Percentiles rank a stretch among this genome's conserved stretches.
These are phyloP conservation scores for Hermetia illucens DNA, from an alignment of 1,140 invertebrate genomes.

Conservation along the genomic window DNA sequence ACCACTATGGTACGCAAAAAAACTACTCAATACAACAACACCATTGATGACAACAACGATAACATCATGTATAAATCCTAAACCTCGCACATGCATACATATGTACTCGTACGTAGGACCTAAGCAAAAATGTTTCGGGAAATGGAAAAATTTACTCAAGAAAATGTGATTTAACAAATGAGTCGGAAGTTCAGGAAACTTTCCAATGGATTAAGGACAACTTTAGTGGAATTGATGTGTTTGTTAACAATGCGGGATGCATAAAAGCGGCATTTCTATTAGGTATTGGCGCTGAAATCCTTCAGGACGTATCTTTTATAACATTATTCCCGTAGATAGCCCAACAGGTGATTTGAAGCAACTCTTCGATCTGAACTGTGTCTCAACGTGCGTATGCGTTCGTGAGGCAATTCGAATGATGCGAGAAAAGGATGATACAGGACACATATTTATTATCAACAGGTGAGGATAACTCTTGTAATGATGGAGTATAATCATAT, in stretches of 20 bases:
- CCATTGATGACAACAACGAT: too few relatives aligned
- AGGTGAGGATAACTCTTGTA: constrained; percentile 16
- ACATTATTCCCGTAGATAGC: constrained; percentile 20
- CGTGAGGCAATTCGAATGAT: constrained; percentile 40
- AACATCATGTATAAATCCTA: too few relatives aligned
- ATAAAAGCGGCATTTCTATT: constrained; percentile 23
- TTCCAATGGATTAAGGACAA: constrained; percentile 31
- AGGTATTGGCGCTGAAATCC: constrained; percentile 16
- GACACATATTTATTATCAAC: constrained; percentile 31
- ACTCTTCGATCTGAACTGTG: constrained; percentile 42
- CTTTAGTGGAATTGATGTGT: constrained; percentile 19
- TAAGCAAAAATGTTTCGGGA: constrained; percentile 15
- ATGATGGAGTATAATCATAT: neutral
- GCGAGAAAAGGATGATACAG: constrained; percentile 20
- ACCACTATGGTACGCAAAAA: too few relatives aligned
- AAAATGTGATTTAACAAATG: constrained; percentile 41
- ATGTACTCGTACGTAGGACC: constrained; percentile 7
- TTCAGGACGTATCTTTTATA: too few relatives aligned
- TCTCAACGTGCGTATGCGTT: constrained; percentile 38
- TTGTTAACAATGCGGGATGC: constrained; percentile 26
- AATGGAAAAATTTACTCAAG: constrained; percentile 23
- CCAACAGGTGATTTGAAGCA: constrained; percentile 21
- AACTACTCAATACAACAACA: too few relatives aligned
- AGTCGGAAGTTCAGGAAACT: constrained; percentile 36
- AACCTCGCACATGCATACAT: too few relatives aligned